Base-by-base conservation (phyloP, 2,113 vertebrate genomes). In the Pituophis catenifer region DNA sequence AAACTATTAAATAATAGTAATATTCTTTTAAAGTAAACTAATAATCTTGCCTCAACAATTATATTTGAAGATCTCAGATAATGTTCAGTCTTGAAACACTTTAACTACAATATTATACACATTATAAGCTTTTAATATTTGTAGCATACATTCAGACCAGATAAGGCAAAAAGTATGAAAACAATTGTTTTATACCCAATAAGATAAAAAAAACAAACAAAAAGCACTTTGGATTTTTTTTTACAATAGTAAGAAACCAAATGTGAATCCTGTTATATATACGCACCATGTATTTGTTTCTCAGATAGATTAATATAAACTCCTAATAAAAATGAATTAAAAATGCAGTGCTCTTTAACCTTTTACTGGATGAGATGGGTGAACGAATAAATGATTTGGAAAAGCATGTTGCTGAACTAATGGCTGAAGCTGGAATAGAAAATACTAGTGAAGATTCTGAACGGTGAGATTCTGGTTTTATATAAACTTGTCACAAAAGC, bases 361-460 rank as follows among this genome's bases (percentile, higher is more conserved):
- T 26, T 81, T 65, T 96, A 99, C 99, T 98, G 93, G 98, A 98
- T 95, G 98, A 98, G 96, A 99, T 99, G 98, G 98, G 98, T 0
- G 96, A 95, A 11, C 98, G 97, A 26, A 98, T 99, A 0, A 95
- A 95, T 33, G 97, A 97, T 93, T 97, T 99, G 0, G 98, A 99
- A 96, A 98, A 97, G 93, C 97, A 97, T 0, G 98, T 99, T 44
- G 95, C 95, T 17, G 98, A 98, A 93, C 97, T 99, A 50, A 98
- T 98, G 98, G 96, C 96, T 4, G 98, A 98, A 87, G 98, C 99
- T 17, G 98, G 98, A 8, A 98, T 98, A 95, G 97, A 98, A 90
- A 96, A 96, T 59, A 92, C 96, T 0, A 0, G 48, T 5, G 93
- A 95, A 94, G 91, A 95, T 11, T 10, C 94, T 70, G 65, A 89